These are phyloP conservation scores for Globodera ellingtonae DNA, from an alignment of 1,140 invertebrate genomes.

Conservation along the genomic window DNA sequence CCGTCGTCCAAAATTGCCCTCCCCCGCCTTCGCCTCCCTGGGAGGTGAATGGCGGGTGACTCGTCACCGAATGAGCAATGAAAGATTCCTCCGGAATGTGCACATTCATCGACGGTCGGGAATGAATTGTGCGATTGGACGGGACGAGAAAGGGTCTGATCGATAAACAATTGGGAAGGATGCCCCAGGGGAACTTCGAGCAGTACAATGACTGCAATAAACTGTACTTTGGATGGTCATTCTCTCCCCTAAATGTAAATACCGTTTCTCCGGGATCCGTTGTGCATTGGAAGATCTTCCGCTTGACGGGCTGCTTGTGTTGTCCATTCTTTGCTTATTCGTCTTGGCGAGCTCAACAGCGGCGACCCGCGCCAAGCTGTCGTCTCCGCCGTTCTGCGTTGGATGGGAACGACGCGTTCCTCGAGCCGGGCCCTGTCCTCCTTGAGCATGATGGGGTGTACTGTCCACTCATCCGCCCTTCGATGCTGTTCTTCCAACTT, in stretches of 20 bases:
- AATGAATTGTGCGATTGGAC: neutral
- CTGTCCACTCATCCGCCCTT: constrained; percentile 7
- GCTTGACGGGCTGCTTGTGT: neutral
- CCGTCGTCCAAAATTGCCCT: neutral
- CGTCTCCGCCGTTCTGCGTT: neutral
- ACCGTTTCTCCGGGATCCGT: neutral
- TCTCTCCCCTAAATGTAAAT: neutral
- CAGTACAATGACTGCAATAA: neutral
- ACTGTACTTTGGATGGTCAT: neutral
- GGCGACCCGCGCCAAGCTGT: too few relatives aligned
- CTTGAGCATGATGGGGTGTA: constrained; percentile 27
- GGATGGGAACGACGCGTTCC: neutral
- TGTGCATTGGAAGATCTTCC: neutral
- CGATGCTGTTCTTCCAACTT: neutral
- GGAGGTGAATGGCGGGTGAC: neutral
- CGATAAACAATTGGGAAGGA: too few relatives aligned
- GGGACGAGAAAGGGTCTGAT: neutral
- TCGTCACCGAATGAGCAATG: neutral
- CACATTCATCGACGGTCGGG: neutral
- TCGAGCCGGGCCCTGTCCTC: neutral
- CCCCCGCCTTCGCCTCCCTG: constrained; percentile 1
- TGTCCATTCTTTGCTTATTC: neutral
- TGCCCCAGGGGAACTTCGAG: neutral
- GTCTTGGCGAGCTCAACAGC: neutral
- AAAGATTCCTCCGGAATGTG: neutral